Evolutionary conservation across 2,888 invertebrate species (phyloP).

Genomic region (Synergus japonicus): DNA sequence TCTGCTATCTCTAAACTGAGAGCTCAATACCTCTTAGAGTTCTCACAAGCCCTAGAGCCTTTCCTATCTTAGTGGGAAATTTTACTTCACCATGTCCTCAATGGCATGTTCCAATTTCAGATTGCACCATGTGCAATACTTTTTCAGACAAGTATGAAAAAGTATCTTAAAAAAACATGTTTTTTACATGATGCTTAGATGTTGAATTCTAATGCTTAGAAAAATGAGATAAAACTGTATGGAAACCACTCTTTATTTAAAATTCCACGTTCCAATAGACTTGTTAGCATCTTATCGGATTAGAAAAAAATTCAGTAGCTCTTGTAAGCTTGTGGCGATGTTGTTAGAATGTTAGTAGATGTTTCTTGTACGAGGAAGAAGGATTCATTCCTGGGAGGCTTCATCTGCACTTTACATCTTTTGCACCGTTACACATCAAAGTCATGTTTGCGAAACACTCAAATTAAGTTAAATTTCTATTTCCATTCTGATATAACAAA

Average conservation of each 20-base stretch:
- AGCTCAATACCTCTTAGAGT: constrained; percentile 5
- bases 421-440: constrained; percentile 10
- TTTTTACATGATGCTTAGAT: too few relatives aligned
- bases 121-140: too few relatives aligned
- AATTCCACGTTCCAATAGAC: not conserved
- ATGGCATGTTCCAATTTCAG: too few relatives aligned
- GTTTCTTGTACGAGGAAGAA: constrained; percentile 18
- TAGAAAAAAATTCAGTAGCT: too few relatives aligned
- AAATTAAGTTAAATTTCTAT: constrained; percentile 18
- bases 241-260: too few relatives aligned
- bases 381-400: not conserved
- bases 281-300: not conserved
- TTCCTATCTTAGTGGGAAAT: not conserved
- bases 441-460: constrained; percentile 22
- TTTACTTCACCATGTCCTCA: too few relatives aligned
- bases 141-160: too few relatives aligned
- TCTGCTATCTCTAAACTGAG: constrained; percentile 62
- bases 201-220: too few relatives aligned
- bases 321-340: not conserved
- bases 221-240: too few relatives aligned
- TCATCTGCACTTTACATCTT: constrained; percentile 12
- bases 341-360: constrained; percentile 8
- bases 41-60: not conserved
- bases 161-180: too few relatives aligned
- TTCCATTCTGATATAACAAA: constrained; percentile 20